These are phyloP conservation scores for Drosophila chauvacae DNA, from an alignment of 1,140 invertebrate species.

Conservation along the genomic window DNA sequence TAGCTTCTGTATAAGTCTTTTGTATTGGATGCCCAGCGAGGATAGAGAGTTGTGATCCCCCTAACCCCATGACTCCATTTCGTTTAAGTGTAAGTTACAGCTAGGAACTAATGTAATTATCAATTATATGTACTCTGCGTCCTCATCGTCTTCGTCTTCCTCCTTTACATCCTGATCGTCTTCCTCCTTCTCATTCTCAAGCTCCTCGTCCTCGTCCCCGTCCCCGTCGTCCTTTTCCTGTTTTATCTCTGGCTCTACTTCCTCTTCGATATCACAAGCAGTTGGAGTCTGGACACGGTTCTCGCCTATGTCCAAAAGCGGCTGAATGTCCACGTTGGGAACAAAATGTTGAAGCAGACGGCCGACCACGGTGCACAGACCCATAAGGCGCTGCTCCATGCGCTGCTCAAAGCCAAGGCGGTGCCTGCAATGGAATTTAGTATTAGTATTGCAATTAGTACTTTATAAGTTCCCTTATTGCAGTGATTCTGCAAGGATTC, in stretches of 20 bases:
- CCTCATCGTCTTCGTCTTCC: background rate
- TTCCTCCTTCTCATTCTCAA: background rate
- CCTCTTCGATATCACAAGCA: slow-evolving; percentile 21
- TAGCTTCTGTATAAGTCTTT: slow-evolving; percentile 11
- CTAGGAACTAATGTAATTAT: slow-evolving; percentile 25
- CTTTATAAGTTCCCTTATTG: too few relatives aligned
- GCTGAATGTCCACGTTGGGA: slow-evolving; percentile 53
- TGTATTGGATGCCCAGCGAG: background rate
- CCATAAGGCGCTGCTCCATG: slow-evolving; percentile 67
- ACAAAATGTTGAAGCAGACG: slow-evolving; percentile 60
- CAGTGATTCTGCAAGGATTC: too few relatives aligned
- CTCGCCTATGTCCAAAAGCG: slow-evolving; percentile 39
- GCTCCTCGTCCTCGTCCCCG: background rate
- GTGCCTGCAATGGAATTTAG: slow-evolving; percentile 43
- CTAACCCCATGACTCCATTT: background rate
- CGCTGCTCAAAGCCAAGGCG: slow-evolving; percentile 70
- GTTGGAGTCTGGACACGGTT: slow-evolving; percentile 25
- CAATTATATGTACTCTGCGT: background rate
- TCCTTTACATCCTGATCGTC: background rate
- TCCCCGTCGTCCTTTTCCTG: background rate
- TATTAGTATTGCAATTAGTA: background rate
- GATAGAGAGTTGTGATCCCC: background rate
- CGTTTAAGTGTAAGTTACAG: slow-evolving; percentile 2
- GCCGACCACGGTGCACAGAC: slow-evolving; percentile 62
- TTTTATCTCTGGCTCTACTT: background rate